These are phyloP conservation scores for Phalacrocorax carbo DNA, from an alignment of 2,113 vertebrate genomes.

Conservation along the genomic window DNA sequence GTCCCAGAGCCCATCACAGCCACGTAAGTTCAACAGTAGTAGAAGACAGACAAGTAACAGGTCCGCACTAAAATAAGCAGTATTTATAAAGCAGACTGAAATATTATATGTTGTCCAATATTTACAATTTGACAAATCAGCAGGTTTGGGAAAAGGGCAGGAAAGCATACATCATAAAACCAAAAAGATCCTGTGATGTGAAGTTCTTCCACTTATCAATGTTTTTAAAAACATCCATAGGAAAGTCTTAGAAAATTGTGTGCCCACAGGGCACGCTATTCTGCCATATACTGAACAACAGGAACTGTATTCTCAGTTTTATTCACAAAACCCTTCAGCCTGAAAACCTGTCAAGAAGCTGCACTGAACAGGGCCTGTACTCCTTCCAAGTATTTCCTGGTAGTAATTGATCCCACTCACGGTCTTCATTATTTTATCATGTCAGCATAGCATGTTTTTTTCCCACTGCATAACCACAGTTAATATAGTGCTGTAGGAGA, in stretches of 20 bases:
- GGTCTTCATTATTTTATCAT: neutral
- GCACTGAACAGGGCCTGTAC: neutral
- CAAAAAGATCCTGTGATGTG: neutral
- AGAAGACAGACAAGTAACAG: neutral
- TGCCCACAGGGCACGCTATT: neutral
- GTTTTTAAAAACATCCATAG: neutral
- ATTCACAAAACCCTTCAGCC: neutral
- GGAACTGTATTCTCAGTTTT: neutral
- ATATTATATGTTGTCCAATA: neutral
- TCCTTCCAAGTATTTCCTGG: conserved; percentile 3
- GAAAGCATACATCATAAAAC: neutral
- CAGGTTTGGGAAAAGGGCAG: neutral
- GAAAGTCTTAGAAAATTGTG: neutral
- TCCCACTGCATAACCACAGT: neutral
- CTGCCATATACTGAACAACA: neutral
- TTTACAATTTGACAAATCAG: neutral
- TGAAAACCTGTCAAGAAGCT: conserved; percentile 39
- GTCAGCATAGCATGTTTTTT: neutral
- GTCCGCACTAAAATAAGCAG: neutral
- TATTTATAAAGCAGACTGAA: neutral
- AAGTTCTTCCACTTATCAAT: neutral
- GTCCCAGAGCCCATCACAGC: neutral
- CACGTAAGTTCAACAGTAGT: neutral
- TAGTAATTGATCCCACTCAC: neutral
- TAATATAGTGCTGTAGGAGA: neutral